Evolutionary conservation across 2,797 vertebrate species (phyloP).

Genomic region (Merluccius polli): DNA sequence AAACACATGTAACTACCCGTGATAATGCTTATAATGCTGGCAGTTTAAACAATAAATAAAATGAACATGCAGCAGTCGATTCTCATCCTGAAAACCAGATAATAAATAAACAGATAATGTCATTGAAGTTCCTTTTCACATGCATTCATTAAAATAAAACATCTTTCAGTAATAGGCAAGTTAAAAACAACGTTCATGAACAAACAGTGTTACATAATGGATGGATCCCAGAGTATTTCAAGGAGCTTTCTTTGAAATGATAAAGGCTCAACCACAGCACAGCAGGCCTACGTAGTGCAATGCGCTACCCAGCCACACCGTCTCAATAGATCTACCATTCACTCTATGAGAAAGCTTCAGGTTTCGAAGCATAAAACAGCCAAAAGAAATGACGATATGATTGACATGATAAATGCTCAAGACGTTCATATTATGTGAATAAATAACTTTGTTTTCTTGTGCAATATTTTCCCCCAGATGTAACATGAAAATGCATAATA

Average conservation of each 20-base stretch:
- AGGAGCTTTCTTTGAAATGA: slow-evolving; percentile 18
- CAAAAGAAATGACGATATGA: slow-evolving; percentile 16
- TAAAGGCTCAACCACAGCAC: slow-evolving; percentile 8
- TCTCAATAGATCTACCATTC: not conserved
- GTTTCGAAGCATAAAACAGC: slow-evolving; percentile 22
- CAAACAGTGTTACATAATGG: slow-evolving; percentile 26
- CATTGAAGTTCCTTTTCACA: slow-evolving; percentile 50
- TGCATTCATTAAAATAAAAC: slow-evolving; percentile 55
- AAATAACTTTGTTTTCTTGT: slow-evolving; percentile 7
- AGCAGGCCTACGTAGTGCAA: slow-evolving; percentile 18
- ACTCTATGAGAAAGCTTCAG: slow-evolving; percentile 11
- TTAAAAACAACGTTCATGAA: slow-evolving; percentile 46
- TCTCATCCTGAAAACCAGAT: not conserved
- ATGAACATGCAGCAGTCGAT: slow-evolving; percentile 21
- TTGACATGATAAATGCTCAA: slow-evolving; percentile 11
- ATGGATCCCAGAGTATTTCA: slow-evolving; percentile 43
- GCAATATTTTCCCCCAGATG: slow-evolving; percentile 35
- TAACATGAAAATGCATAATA: slow-evolving; percentile 60
- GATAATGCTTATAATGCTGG: slow-evolving; percentile 40
- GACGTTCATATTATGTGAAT: slow-evolving; percentile 41
- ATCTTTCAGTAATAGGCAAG: slow-evolving; percentile 41
- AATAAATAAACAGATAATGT: slow-evolving; percentile 35
- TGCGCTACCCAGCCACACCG: slow-evolving; percentile 15
- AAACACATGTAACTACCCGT: not conserved
- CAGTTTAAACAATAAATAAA: slow-evolving; percentile 30